A percentile compares a stretch with the other conserved stretches of the same genome.
These are phyloP conservation scores for Carpatolechia fugitivella DNA, from an alignment of 2,888 invertebrate genomes.

Conservation along the genomic window DNA sequence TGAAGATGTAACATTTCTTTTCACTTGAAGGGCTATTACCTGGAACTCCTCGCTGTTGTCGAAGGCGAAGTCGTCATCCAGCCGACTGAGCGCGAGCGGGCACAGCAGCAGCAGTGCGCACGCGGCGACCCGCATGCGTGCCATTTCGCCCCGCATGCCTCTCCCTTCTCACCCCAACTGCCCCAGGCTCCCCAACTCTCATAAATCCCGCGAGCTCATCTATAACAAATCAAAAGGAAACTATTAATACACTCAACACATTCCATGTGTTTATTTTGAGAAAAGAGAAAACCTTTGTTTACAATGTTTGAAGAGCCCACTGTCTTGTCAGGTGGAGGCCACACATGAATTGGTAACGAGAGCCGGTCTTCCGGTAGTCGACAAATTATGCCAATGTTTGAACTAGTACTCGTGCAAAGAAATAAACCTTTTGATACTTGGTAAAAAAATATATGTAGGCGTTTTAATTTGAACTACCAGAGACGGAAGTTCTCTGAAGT, in stretches of 20 bases:
- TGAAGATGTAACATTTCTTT: too few species aligned
- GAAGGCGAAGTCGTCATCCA: conserved; percentile 75
- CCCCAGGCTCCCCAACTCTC: conserved; percentile 36
- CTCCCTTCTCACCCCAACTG: conserved; percentile 27
- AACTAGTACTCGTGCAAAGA: not conserved
- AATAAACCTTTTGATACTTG: not conserved
- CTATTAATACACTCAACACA: not conserved
- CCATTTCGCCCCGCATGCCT: conserved; percentile 43
- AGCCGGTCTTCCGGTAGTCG: conserved; percentile 1
- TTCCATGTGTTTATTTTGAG: conserved; percentile 13
- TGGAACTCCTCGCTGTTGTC: conserved; percentile 73
- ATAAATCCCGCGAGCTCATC: conserved; percentile 61
- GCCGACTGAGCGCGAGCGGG: conserved; percentile 64
- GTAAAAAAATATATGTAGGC: too few species aligned
- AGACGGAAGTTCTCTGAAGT: not conserved
- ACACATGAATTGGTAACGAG: not conserved
- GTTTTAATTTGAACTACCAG: not conserved
- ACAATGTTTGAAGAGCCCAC: not conserved
- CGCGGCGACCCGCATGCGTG: conserved; percentile 51
- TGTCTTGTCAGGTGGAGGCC: not conserved
- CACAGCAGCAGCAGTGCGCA: conserved; percentile 63
- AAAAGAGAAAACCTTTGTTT: not conserved
- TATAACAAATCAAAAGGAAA: conserved; percentile 28
- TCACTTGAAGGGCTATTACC: too few species aligned
- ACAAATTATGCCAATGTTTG: not conserved